A percentile compares a stretch with the other conserved stretches of the same genome.
phyloP scores from a whole-genome alignment of 2,888 invertebrate genomes.

The Apamea crenata region DNA sequence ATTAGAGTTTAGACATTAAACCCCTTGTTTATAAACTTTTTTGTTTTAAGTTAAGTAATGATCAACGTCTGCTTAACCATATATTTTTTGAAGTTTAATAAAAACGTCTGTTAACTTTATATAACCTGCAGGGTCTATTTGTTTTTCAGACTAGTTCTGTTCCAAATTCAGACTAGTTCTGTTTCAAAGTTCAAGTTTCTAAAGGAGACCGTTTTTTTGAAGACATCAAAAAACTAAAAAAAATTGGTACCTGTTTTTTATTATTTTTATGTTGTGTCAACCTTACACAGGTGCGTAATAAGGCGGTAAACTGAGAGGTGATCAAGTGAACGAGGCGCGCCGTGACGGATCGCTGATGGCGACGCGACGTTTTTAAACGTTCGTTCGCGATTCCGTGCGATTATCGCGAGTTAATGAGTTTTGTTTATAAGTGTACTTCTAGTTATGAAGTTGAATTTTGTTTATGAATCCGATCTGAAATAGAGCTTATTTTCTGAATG shows the following conservation, averaged over 20 bases:
- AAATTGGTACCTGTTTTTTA: not conserved
- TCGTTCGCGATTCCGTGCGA: conserved; percentile 28
- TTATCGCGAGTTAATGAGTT: conserved; percentile 20
- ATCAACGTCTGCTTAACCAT: not conserved
- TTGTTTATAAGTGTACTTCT: conserved; percentile 20
- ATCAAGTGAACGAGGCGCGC: conserved; percentile 64
- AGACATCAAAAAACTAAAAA: too few species aligned
- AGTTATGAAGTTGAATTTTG: not conserved
- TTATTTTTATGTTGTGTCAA: not conserved
- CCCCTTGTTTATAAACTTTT: not conserved
- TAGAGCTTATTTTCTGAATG: not conserved
- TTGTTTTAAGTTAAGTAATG: not conserved
- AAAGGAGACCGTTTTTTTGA: not conserved
- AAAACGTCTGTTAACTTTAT: not conserved
- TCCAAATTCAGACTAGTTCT: not conserved
- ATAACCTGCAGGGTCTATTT: not conserved
- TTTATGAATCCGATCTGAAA: not conserved
- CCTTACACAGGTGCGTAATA: conserved; percentile 64
- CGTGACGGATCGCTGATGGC: conserved; percentile 53
- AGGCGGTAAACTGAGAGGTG: conserved; percentile 68
- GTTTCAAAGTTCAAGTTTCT: not conserved
- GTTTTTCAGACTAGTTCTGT: not conserved
- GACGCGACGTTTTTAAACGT: conserved; percentile 50
- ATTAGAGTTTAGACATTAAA: not conserved
- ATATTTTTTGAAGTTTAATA: not conserved